phyloP scores from a whole-genome alignment of 2,888 invertebrate species.

The Drosophila sordidapex region DNA sequence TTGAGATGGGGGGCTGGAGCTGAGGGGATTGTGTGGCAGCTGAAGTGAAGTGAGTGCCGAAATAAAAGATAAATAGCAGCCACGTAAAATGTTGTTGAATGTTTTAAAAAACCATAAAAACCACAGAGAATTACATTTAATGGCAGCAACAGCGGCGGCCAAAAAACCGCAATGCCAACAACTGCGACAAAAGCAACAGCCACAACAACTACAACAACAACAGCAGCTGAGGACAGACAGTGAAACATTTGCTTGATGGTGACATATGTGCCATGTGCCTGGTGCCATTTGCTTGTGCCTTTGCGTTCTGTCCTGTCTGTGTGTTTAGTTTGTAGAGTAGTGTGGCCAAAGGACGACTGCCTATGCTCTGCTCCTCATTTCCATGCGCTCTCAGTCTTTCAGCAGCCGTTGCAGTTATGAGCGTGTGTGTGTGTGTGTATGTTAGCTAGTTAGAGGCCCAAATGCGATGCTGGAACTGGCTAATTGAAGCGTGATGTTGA shows the following conservation, averaged over 20 bases:
- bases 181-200: conserved; percentile 51
- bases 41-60: conserved; percentile 57
- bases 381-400: neutral
- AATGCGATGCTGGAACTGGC: conserved; percentile 39
- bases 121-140: conserved; percentile 81
- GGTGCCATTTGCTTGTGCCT: conserved; percentile 8
- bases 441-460: conserved; percentile 22
- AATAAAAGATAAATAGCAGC: conserved; percentile 82
- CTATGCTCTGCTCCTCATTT: conserved; percentile 7
- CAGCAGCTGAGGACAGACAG: conserved; percentile 16
- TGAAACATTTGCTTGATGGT: conserved; percentile 37
- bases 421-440: conserved; percentile 2
- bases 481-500: conserved; percentile 73
- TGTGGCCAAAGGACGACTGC: conserved; percentile 21
- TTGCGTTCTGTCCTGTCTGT: conserved; percentile 24
- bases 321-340: conserved; percentile 33
- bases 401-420: conserved; percentile 24
- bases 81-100: conserved; percentile 81
- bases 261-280: conserved; percentile 47
- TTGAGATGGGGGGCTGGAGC: neutral
- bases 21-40: conserved; percentile 1
- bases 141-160: conserved; percentile 60
- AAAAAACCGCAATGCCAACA: conserved; percentile 68
- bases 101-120: conserved; percentile 81
- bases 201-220: conserved; percentile 14